These are phyloP conservation scores for Lampris incognitus DNA, from an alignment of 2,113 vertebrate genomes.

Conservation along the genomic window DNA sequence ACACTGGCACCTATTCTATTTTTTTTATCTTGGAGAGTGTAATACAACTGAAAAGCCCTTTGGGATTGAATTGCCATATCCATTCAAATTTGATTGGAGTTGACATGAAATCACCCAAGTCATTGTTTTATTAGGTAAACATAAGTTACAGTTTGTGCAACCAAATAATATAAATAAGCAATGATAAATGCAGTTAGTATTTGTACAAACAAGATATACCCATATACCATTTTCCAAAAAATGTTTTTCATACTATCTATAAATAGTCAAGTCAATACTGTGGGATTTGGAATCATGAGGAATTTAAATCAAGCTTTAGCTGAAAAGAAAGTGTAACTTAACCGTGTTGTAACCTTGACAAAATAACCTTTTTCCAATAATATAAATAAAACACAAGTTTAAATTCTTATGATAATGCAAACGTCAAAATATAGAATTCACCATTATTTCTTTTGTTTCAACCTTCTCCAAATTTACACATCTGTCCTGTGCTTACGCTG, in stretches of 20 bases:
- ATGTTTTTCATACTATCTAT: background rate
- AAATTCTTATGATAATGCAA: background rate
- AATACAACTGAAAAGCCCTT: too few relatives aligned
- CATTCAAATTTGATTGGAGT: background rate
- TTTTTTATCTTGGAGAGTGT: too few relatives aligned
- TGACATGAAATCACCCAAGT: constrained; percentile 6
- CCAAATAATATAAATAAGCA: constrained; percentile 3
- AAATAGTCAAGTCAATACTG: background rate
- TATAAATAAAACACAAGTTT: background rate
- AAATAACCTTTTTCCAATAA: background rate
- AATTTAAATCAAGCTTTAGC: too few relatives aligned
- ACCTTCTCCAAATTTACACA: constrained; percentile 35
- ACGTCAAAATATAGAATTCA: background rate
- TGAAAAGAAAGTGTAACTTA: too few relatives aligned
- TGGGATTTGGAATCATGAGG: too few relatives aligned
- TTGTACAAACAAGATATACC: constrained; percentile 15
- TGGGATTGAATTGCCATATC: too few relatives aligned
- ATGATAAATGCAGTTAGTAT: background rate
- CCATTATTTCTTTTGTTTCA: background rate
- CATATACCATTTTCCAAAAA: background rate
- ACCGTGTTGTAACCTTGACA: too few relatives aligned
- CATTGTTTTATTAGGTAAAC: background rate
- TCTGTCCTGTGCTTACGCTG: constrained; percentile 77
- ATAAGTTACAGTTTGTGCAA: background rate
- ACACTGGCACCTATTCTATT: too few relatives aligned